Base-by-base conservation (phyloP, 2,888 invertebrate species). In the Standfussiana lucernea region DNA sequence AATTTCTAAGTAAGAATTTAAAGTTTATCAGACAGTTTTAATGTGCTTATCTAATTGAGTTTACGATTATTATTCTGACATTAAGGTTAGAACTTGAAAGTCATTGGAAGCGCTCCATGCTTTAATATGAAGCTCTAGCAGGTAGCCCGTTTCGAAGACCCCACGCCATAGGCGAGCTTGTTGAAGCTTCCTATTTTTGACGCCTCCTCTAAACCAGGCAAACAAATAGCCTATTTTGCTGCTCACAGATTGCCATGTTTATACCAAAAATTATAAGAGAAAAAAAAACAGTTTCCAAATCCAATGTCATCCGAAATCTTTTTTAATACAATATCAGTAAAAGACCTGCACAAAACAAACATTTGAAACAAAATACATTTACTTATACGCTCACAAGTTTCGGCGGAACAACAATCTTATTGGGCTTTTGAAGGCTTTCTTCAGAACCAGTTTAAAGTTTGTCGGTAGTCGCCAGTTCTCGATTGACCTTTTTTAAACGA, bases 401-500 rank as follows among this genome's bases (percentile, higher is more conserved):
- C 77, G 77, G 79, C 82, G 77, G 80, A 88, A 88, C 88, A 89
- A 88, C 89, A 90, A 88, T 91, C 82, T 87, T 86, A 88, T 87
- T 88, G 84, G 79, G 78, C 80, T 86, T 86, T 88, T 86, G 89
- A 90, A 91, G 89, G 89, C 89, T 92, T 92, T 91, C 91, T 91
- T 89, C 53, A 84, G 84, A 93, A 93, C 92, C 92, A 87, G 93
- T 93, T 93, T 90, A 90, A 89, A 89, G 82, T 88, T 90, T 89
- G 89, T 86, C 89, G 86, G 76, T 47, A 74, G 76, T 21, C 75
- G 72, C 86, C 81, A 73, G 85, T 77, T 90, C 88, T 89, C 84
- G 82, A 85, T 87, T 90, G 91, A 93, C 93, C 92, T 93, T 93
- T 92, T 88, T 89, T 84, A 87, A 86, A 86, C 85, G 83, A 82